Percentiles rank a stretch among this genome's conserved stretches.
Evolutionary conservation across 2,113 vertebrate species (phyloP).

Genomic region (Phocoena phocoena): DNA sequence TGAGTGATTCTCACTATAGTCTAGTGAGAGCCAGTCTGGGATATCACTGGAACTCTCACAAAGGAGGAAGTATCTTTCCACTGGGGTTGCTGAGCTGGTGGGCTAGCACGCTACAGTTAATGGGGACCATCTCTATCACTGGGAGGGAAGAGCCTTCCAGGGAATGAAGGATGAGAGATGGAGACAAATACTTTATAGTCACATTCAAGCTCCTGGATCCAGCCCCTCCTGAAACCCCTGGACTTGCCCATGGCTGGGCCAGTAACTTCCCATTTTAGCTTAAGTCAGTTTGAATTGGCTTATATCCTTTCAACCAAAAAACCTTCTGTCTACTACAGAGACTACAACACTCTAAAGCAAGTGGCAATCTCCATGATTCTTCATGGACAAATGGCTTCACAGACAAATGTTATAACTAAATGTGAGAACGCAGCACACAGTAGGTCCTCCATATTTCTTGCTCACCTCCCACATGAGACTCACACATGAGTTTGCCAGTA

Average conservation of each 20-base stretch:
- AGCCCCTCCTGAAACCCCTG: not conserved
- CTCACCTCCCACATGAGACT: not conserved
- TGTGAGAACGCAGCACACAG: fast-evolving
- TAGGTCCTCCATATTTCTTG: fast-evolving
- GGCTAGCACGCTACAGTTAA: not conserved
- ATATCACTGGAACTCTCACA: not conserved
- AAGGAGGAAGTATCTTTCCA: not conserved
- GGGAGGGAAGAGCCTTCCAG: not conserved
- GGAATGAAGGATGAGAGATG: not conserved
- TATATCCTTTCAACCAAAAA: not conserved
- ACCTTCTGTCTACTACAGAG: not conserved
- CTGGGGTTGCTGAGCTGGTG: not conserved
- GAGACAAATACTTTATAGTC: not conserved
- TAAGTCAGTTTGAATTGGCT: not conserved
- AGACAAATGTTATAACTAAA: not conserved
- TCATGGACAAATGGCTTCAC: not conserved
- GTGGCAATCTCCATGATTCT: not conserved
- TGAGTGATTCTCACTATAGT: not conserved
- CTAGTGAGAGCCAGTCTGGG: not conserved
- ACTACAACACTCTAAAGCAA: not conserved
- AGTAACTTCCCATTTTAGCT: not conserved
- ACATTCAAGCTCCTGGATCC: not conserved
- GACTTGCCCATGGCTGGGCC: not conserved
- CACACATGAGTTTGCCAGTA: no score
- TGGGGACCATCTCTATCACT: no score